These are phyloP conservation scores for Galaxea fascicularis DNA, from an alignment of 92 coral and sea anemone species.

Conservation along the genomic window DNA sequence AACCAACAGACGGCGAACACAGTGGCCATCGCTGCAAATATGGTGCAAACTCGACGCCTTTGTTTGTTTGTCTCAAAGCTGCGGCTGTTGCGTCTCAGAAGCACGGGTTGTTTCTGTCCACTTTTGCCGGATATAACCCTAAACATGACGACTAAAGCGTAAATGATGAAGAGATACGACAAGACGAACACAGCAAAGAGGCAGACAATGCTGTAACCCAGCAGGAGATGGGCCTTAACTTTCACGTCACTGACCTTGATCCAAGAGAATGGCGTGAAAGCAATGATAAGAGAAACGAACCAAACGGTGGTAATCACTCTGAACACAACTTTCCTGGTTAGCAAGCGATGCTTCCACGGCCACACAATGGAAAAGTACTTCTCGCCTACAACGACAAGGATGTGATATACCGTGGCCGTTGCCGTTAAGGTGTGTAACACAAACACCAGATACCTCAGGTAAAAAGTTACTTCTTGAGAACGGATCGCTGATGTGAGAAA, in stretches of 20 bases:
- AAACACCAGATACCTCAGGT: conserved; percentile 9
- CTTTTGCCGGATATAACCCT: conserved; percentile 34
- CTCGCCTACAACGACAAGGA: conserved; percentile 48
- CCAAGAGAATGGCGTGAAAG: conserved; percentile 42
- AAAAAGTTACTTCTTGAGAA: neutral
- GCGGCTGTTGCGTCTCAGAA: conserved; percentile 14
- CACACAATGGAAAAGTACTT: conserved; percentile 40
- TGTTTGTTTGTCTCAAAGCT: neutral
- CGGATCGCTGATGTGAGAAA: neutral
- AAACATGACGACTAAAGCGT: conserved; percentile 64
- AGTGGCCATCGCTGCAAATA: conserved; percentile 72
- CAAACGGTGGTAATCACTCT: conserved; percentile 11
- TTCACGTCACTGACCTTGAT: conserved; percentile 14
- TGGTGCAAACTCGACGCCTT: conserved; percentile 17
- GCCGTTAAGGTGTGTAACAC: conserved; percentile 50
- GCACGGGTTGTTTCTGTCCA: neutral
- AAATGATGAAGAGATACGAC: conserved; percentile 69
- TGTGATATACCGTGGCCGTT: conserved; percentile 44
- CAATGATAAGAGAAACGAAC: conserved; percentile 9
- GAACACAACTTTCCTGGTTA: conserved; percentile 28
- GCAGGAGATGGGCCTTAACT: neutral
- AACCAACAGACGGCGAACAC: conserved; percentile 69
- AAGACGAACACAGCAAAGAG: conserved; percentile 65
- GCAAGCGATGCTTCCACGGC: conserved; percentile 40
- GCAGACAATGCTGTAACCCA: conserved; percentile 64